phyloP scores from a whole-genome alignment of 2,888 invertebrate species.

The Drosophila demipolita region DNA sequence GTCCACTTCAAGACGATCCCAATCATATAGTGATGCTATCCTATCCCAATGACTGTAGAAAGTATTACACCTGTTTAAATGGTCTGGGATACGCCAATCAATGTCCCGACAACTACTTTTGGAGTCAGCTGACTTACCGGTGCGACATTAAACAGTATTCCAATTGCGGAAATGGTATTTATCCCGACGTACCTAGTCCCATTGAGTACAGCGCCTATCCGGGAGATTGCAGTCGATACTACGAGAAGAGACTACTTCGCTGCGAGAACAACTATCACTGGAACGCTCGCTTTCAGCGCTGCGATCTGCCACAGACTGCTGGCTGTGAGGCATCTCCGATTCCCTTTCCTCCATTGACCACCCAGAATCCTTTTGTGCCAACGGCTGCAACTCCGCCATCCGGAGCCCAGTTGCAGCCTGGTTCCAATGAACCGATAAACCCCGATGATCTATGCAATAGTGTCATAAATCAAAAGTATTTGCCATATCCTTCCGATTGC shows the following conservation, averaged over 20 bases:
- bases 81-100: conserved; percentile 60
- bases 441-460: conserved; percentile 34
- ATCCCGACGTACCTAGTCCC: background rate
- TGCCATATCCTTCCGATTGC: conserved; percentile 77
- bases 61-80: conserved; percentile 75
- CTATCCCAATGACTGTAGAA: conserved; percentile 71
- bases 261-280: conserved; percentile 72
- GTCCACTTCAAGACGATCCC: conserved; percentile 72
- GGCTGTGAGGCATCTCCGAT: conserved; percentile 43
- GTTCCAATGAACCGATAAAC: conserved; percentile 11
- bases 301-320: conserved; percentile 66
- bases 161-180: conserved; percentile 42
- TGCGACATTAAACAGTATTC: conserved; percentile 75
- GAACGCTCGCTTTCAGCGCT: conserved; percentile 61
- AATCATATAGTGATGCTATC: conserved; percentile 66
- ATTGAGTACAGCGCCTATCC: conserved; percentile 62
- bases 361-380: conserved; percentile 13
- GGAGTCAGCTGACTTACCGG: conserved; percentile 70
- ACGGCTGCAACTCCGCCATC: conserved; percentile 51
- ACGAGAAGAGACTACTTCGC: conserved; percentile 55
- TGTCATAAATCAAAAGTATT: conserved; percentile 28
- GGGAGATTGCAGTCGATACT: conserved; percentile 74
- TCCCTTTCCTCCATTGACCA: background rate
- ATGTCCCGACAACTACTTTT: conserved; percentile 75
- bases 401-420: background rate